phyloP scores from a whole-genome alignment of 2,113 vertebrate species.

The Dipodomys spectabilis region DNA sequence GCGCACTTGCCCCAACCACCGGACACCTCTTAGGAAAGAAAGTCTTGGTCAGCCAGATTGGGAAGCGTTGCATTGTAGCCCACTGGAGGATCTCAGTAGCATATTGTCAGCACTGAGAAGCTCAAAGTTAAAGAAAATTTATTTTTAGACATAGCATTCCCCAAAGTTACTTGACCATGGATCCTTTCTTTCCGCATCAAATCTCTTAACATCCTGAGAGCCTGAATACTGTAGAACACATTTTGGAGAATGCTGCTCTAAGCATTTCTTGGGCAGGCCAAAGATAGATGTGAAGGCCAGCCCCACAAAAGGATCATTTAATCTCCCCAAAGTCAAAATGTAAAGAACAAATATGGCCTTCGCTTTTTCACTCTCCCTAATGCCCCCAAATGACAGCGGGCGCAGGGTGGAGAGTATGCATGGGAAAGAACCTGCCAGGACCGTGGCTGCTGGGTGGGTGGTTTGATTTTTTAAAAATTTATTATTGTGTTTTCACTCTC shows the following conservation, averaged over 20 bases:
- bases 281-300: not conserved
- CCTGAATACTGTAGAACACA: not conserved
- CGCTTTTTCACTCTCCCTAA: not conserved
- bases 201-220: not conserved
- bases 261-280: not conserved
- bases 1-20: not conserved
- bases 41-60: not conserved
- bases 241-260: constrained; percentile 26
- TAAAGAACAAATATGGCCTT: not conserved
- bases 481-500: too few species aligned
- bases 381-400: not conserved
- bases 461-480: not conserved
- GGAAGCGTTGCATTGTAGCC: not conserved
- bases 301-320: not conserved
- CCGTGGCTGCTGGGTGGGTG: not conserved
- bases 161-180: constrained; percentile 28
- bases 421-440: not conserved
- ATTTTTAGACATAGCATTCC: not conserved
- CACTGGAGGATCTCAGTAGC: not conserved
- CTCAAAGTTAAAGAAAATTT: not conserved
- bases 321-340: not conserved
- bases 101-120: constrained; percentile 30
- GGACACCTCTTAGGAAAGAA: not conserved
- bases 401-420: not conserved
- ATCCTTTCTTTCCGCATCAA: constrained; percentile 22